Base-by-base conservation (phyloP, 2,113 vertebrate species). In the Clarias batrachus region DNA sequence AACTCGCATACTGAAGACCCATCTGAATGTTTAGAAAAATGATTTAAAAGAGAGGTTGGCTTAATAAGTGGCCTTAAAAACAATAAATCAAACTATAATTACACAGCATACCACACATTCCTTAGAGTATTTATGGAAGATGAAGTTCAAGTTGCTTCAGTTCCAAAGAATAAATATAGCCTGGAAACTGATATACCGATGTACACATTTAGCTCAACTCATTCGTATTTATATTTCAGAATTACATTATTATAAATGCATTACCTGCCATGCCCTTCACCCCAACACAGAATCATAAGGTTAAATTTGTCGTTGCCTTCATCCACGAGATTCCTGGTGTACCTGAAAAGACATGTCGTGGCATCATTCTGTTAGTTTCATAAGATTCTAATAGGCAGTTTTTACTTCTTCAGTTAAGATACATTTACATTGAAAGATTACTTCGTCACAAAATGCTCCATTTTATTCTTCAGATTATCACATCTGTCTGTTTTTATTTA, bases 231-330 rank as follows among this genome's bases (percentile, higher is more conserved):
- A 37, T 41, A 52, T 48, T 83, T 54, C 9, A 25, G 33, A 37
- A 13, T 30, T 37, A 63, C 13, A 1, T 19, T 63, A 25, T 76
- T 59, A 59, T 30, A n/a, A 80, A 82, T 66, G 62, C 25, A 13
- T 94, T 93, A 99, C 98, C 98, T 99, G 94, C 98, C 98, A 11
- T 99, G 97, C n/a, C 98, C 98, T 96, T 99, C 98, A 91, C 97
- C 98, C 98, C 98, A 99, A 89, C 97, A 99, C n/a, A 99, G 94
- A 90, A 99, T 95, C 93, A 99, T 99, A 85, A 99, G 94, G 85
- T 99, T 99, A 92, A 99, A 99, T 90, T 99, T 99, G 27, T 96
- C 97, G 82, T 99, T 99, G 86, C 98, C 98, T 89, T 92, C 95
- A 91, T 99, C 96, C 74, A 99, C 96, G 89, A 99, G 95, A 93